A percentile compares a stretch with the other conserved stretches of the same genome.
Evolutionary conservation across 2,888 invertebrate species (phyloP).

Genomic region (Thera britannica): DNA sequence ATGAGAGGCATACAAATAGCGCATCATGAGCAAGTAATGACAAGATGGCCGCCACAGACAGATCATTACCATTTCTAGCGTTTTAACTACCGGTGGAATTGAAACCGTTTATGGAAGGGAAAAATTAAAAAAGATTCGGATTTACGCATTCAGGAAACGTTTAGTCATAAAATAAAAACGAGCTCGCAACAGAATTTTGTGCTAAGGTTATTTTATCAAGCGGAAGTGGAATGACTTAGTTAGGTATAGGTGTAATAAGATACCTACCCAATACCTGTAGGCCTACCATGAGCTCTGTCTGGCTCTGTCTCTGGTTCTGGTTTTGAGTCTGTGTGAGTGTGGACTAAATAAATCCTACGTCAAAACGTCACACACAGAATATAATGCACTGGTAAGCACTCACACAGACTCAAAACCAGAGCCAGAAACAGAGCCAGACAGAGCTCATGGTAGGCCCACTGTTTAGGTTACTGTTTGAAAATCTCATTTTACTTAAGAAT

Average conservation of each 20-base stretch:
- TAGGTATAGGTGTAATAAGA: not conserved
- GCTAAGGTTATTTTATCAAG: not conserved
- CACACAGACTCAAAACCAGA: too few species aligned
- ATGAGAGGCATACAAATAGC: conserved; percentile 56
- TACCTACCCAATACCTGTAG: not conserved
- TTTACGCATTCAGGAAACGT: conserved; percentile 49
- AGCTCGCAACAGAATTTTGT: conserved; percentile 16
- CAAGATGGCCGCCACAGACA: conserved; percentile 53
- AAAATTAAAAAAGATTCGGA: conserved; percentile 50
- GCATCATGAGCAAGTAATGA: conserved; percentile 51
- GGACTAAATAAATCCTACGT: too few species aligned
- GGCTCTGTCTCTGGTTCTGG: too few species aligned
- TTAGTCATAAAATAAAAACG: conserved; percentile 48
- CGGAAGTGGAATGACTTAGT: not conserved
- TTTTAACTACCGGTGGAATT: conserved; percentile 54
- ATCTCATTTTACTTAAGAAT: not conserved
- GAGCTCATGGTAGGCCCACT: not conserved
- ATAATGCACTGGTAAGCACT: too few species aligned
- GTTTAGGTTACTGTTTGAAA: not conserved
- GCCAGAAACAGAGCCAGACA: too few species aligned
- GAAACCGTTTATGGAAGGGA: conserved; percentile 58
- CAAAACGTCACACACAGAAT: too few species aligned
- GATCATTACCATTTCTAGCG: conserved; percentile 54
- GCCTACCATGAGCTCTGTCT: too few species aligned
- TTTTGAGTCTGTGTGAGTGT: too few species aligned